Evolutionary conservation across 2,113 vertebrate genomes (phyloP), one percentile per base, ranked within the genome.

Genomic region (Paracanthobrama guichenoti): DNA sequence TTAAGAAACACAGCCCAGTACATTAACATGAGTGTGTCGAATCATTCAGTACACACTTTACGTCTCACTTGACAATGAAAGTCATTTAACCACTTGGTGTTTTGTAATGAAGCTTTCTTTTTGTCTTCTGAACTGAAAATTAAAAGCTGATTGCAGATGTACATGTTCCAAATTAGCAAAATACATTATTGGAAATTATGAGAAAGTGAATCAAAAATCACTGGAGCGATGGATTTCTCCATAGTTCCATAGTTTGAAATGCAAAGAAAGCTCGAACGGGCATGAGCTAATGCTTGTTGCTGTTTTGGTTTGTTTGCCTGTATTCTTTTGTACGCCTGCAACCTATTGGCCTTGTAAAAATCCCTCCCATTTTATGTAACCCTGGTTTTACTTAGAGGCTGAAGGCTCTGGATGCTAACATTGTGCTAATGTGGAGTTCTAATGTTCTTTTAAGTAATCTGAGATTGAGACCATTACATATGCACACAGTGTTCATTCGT

Each of bases 391-490:
- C 89, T 93, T 90, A 88, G 82, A 75, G 84, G 81, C 88, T 89
- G 78, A 90, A 88, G 86, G 91, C 90, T 91, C 91, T 90, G 87
- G 86, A 90, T 69, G 88, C 89, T 91, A 88, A 93, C 89, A 88
- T 66, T 86, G 50, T 79, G 84, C 91, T 90, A 89, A 92, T 88
- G 57, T 84, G 84, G 90, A 87, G 84, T 89, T 87, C 86, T 42
- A n/a, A 14, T 55, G 67, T 83, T 88, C 86, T 66, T 67, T 24
- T 67, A 28, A 79, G 18, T 16, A 66, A 72, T 59, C 46, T 72
- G 81, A 69, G 39, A 42, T 24, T 71, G 2, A 71, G 35, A 77
- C 35, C 4, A 6, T 78, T 67, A 72, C 35, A 35, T 79, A 14
- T 75, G 18, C 16, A 44, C 31, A 62, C 26, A 31, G n/a, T 73